Base-by-base conservation (phyloP, 2,888 invertebrate species). In the Eilema sororculum region DNA sequence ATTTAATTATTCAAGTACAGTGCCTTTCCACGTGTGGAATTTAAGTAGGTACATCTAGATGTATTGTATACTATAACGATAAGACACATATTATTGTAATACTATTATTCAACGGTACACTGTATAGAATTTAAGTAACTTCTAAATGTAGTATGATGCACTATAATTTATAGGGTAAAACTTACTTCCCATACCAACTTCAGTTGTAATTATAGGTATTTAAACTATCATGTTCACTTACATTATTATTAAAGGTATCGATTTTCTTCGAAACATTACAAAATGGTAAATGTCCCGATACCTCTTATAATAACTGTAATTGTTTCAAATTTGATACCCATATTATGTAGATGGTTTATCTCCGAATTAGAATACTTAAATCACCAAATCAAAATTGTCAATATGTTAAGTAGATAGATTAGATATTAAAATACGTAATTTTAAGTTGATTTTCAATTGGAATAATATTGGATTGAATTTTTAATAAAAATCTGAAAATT, bases 21-120 rank as follows among this genome's bases (percentile, higher is more conserved):
- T 94, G 94, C 94, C 94, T 95, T 94, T 94, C 88, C 89, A 90
- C 81, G 78, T 87, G 91, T 88, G 87, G 75, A 86, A 88, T 87
- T 77, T 90, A 87, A 83, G 82, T 89, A 28, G 28, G 28, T 2
- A 90, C 86, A 73, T 77, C 71, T 90, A 89, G 85, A 82, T 80
- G 82, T 84, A 86, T 82, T 61, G 82, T 85, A 85, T 83, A 84
- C 80, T 82, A 82, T 79, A 81, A 80, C 78, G 77, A 68, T 86
- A 87, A 84, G 82, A 81, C 81, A 77, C 81, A 70, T 85, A 80
- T 46, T 83, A 88, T 81, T 80, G 83, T 79, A 75, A 76, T 75
- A 74, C 61, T 74, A 79, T 75, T 78, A 83, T 76, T 76, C 52
- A 52, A n/a, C n/a, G n/a, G 84, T 72, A 78, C 80, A 79, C 75